Conservation (phyloP, 37 sponge, comb jelly and placozoan genomes). For the Halichondria panicea region DNA sequence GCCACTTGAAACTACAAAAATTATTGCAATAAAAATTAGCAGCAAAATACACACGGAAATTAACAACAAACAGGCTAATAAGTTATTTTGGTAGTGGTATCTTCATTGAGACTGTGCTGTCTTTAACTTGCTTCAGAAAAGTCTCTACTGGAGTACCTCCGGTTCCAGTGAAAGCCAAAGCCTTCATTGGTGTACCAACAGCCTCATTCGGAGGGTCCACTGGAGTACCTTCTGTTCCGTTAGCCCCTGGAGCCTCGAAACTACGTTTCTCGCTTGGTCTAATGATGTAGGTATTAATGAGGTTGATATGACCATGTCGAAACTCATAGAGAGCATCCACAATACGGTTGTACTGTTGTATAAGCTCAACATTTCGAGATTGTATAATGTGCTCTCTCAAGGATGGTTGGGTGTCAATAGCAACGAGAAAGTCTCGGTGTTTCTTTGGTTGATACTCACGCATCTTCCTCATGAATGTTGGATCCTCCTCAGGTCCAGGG, state of each 20-base stretch:
- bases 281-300: conserved; percentile 63
- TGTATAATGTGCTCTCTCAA: conserved; percentile 39
- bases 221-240: conserved; percentile 67
- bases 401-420: conserved; percentile 36
- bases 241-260: conserved; percentile 28
- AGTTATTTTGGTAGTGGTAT: too few relatives aligned
- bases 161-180: too few relatives aligned
- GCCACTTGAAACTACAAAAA: too few relatives aligned
- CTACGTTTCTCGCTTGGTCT: conserved; percentile 27
- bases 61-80: too few relatives aligned
- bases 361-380: conserved; percentile 3
- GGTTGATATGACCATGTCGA: conserved; percentile 46
- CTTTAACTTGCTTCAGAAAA: too few relatives aligned
- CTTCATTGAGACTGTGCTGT: too few relatives aligned
- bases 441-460: conserved; percentile 54
- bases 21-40: too few relatives aligned
- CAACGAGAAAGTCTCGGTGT: conserved; percentile 58
- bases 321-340: conserved; percentile 44
- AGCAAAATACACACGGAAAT: too few relatives aligned
- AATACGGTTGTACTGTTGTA: conserved; percentile 32
- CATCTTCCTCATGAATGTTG: conserved; percentile 40
- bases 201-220: too few relatives aligned
- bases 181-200: too few relatives aligned
- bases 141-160: too few relatives aligned
- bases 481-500: neutral